phyloP scores from a whole-genome alignment of 2,888 invertebrate species.

The Drosophila kuntzei region DNA sequence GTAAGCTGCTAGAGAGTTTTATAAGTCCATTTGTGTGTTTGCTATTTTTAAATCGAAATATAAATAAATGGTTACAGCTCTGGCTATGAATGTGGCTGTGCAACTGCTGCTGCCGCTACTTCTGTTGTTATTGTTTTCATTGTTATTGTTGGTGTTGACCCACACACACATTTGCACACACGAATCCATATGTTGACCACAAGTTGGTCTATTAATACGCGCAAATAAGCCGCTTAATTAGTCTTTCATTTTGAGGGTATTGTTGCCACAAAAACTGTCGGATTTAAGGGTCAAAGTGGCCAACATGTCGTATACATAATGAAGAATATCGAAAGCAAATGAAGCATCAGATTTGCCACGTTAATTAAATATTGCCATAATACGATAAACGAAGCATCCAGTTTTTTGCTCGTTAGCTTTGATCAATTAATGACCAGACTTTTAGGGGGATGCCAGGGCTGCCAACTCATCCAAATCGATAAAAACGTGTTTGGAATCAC shows the following conservation, averaged over 20 bases:
- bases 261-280: conserved; percentile 73
- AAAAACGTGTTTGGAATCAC: not conserved
- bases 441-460: conserved; percentile 1
- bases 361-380: conserved; percentile 78
- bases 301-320: conserved; percentile 68
- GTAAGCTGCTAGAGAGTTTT: conserved; percentile 71
- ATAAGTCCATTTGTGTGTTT: conserved; percentile 75
- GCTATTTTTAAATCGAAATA: conserved; percentile 76
- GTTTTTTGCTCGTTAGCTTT: conserved; percentile 66
- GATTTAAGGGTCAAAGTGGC: conserved; percentile 59
- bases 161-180: conserved; percentile 19
- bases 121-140: conserved; percentile 24
- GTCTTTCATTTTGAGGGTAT: conserved; percentile 77
- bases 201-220: conserved; percentile 78
- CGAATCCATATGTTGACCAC: conserved; percentile 54
- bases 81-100: conserved; percentile 15
- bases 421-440: conserved; percentile 45
- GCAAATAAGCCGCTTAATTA: conserved; percentile 80
- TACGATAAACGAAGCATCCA: conserved; percentile 62
- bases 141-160: conserved; percentile 48
- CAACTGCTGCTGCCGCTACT: conserved; percentile 15
- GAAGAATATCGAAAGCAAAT: conserved; percentile 64
- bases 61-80: conserved; percentile 67
- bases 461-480: conserved; percentile 12
- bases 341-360: conserved; percentile 60